Evolutionary conservation across 2,888 invertebrate genomes (phyloP).

Genomic region (Pycnomerus fuliginosus): DNA sequence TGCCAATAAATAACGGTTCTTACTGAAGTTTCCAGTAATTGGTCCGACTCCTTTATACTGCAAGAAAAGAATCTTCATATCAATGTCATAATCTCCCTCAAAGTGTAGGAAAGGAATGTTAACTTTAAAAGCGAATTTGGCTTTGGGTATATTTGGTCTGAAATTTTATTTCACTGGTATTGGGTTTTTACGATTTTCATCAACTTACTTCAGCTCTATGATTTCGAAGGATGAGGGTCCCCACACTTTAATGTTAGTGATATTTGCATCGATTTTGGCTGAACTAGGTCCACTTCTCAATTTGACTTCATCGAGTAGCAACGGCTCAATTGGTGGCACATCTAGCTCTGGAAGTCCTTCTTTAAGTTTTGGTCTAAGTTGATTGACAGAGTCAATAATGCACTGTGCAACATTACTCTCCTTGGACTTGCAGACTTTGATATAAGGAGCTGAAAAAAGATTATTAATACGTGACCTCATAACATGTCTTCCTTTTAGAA

Average conservation of each 20-base stretch:
- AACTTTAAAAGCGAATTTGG: slow-evolving; percentile 64
- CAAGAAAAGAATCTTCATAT: slow-evolving; percentile 64
- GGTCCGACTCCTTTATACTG: slow-evolving; percentile 65
- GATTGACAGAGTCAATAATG: slow-evolving; percentile 47
- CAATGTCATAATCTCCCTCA: slow-evolving; percentile 68
- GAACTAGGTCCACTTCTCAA: slow-evolving; percentile 44
- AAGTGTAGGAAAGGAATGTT: slow-evolving; percentile 61
- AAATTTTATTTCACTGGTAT: too few relatives aligned
- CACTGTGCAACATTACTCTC: slow-evolving; percentile 48
- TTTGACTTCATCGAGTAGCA: slow-evolving; percentile 42
- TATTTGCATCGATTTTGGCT: slow-evolving; percentile 58
- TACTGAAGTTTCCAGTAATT: slow-evolving; percentile 67
- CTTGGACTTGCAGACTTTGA: slow-evolving; percentile 44
- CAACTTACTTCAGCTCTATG: slow-evolving; percentile 57
- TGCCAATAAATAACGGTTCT: slow-evolving; percentile 41
- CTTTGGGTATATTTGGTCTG: slow-evolving; percentile 63
- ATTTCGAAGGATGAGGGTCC: slow-evolving; percentile 64
- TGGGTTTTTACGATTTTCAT: too few relatives aligned
- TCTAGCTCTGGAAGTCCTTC: slow-evolving; percentile 57
- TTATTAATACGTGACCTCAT: too few relatives aligned
- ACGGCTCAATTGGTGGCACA: slow-evolving; percentile 58
- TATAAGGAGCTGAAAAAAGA: slow-evolving; percentile 47
- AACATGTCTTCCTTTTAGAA: too few relatives aligned
- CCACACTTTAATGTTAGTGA: slow-evolving; percentile 61
- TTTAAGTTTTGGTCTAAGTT: slow-evolving; percentile 43